Evolutionary conservation across 2,888 invertebrate species (phyloP), one percentile per base, ranked within the genome.

Genomic region (Tenthredo distinguenda): DNA sequence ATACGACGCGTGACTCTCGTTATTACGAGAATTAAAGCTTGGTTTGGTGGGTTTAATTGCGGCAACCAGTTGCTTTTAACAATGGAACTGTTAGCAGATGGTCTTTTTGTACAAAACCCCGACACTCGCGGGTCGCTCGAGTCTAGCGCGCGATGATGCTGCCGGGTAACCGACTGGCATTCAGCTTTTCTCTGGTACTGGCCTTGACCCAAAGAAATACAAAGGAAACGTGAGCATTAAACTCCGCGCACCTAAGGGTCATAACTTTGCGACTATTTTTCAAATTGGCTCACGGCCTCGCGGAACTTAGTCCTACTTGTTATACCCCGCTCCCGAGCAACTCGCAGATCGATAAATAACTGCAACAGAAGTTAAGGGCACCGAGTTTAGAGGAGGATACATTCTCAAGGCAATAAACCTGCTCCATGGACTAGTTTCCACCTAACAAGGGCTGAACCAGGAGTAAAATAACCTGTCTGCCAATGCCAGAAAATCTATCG

Each of bases 51-150:
- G 68, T 83, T 81, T 83, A 83, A 83, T 83, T 83, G 83, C 68
- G 68, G 68, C 83, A 83, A 83, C 83, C 68, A 83, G 83, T 83
- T 83, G 83, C 83, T 68, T 83, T 83, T 47, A 68, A 83, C 83
- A 83, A 83, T 83, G 68, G 68, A 68, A 68, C 43, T 83, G 68
- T 71, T 71, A 31, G 71, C 68, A 47, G 83, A 68, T 71, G 47
- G 21, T 83, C 68, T 68, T 71, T 50, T 83, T 83, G 18, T 83
- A 68, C 9, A 47, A 71, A 26, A 55, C 37, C 37, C 31, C 43
- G 12, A 81, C 81, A 77, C 77, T 55, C 77, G 68, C 68, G 34
- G 77, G 34, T 77, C 40, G 81, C 40, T 62, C 21, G 34, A 65
- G 58, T 40, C 31, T 62, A 58, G 37, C 62, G 62, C n/a, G 81